Base-by-base conservation (phyloP, 2,888 invertebrate species). In the Brenthis ino region DNA sequence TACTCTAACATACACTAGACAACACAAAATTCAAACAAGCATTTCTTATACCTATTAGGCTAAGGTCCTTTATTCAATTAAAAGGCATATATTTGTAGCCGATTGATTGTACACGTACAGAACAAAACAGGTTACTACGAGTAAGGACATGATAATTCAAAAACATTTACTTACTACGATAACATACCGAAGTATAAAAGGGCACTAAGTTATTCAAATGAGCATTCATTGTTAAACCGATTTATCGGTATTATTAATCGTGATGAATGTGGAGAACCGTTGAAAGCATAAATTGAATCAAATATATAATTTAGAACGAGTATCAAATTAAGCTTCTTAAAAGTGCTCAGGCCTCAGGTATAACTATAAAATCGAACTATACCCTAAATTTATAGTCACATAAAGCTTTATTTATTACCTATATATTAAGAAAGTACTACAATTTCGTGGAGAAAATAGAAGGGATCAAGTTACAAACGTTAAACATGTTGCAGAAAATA, bases 81-180 rank as follows among this genome's bases (percentile, higher is more conserved):
- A 50, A 55, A 50, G 53, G 53, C 33, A 11, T 16, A 16, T 48
- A 37, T 54, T 53, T 43, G 48, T 50, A 33, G 47, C 50, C 54
- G n/a, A 68, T 37, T 55, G n/a, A 68, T 37, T 55, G 70, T 68
- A 70, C 47, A 54, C 53, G 56, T 20, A 64, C 28, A 54, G 67
- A 66, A 71, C 69, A 76, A 82, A 80, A 80, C 82, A 82, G 79
- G 80, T 83, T 81, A 77, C 79, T 80, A 76, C 76, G 75, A 80
- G 81, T 71, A 71, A 78, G 76, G 80, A 80, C 79, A 74, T 79
- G 78, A 83, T 83, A 81, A 82, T 79, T 82, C 79, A 82, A 79
- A 79, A 83, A 83, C 78, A 82, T 72, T 72, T 68, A 81, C 79
- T 77, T 68, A 81, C 79, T 77, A 79, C 77, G 77, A 77, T 77